Conservation (phyloP, 2,797 vertebrate genomes). For the Jordanella pulchra region DNA sequence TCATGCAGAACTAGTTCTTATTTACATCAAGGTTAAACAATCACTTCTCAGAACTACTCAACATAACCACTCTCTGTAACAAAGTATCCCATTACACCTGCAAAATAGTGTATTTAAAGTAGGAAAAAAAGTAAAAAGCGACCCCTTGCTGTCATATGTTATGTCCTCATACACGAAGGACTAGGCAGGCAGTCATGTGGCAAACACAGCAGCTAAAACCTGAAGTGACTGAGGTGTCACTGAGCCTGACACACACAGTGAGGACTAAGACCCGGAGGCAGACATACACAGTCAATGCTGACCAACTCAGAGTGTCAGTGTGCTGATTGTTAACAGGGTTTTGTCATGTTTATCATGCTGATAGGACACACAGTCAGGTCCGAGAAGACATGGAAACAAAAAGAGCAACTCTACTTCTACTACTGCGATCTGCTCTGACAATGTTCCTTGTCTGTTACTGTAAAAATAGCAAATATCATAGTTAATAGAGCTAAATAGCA, state of each 20-base stretch:
- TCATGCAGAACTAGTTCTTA: neutral
- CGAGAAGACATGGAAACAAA: neutral
- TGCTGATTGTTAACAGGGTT: slow-evolving; percentile 36
- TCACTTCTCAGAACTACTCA: neutral
- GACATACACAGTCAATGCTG: slow-evolving; percentile 47
- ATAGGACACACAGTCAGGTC: slow-evolving; percentile 6
- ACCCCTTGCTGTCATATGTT: slow-evolving; percentile 22
- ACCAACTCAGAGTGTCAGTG: slow-evolving; percentile 13
- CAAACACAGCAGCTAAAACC: slow-evolving; percentile 20
- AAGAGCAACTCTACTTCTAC: neutral
- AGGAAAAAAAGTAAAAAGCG: neutral
- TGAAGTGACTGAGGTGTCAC: slow-evolving; percentile 60
- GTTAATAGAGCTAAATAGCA: neutral
- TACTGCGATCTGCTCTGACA: neutral
- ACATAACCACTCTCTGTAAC: neutral
- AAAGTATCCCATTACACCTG: neutral
- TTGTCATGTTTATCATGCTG: slow-evolving; percentile 28
- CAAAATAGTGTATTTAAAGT: neutral
- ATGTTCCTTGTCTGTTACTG: neutral
- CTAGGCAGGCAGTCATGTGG: slow-evolving; percentile 26
- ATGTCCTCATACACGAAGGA: slow-evolving; percentile 48
- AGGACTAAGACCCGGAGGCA: slow-evolving; percentile 47
- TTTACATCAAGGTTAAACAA: neutral
- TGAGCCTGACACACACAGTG: slow-evolving; percentile 55
- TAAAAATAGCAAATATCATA: slow-evolving; percentile 1